phyloP scores from a whole-genome alignment of 1,140 invertebrate species.

The Saxidomus purpurata region DNA sequence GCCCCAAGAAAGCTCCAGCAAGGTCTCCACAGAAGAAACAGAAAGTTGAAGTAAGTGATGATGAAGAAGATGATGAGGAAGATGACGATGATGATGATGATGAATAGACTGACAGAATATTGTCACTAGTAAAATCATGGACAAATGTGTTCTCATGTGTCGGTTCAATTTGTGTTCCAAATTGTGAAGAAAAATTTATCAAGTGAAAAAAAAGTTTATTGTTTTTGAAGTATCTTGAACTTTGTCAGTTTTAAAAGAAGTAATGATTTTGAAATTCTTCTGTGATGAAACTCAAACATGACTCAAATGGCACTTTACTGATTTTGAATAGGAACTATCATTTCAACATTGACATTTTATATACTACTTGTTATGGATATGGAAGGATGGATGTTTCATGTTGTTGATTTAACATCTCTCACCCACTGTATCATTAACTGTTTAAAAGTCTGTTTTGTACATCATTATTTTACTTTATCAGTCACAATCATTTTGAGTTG shows the following conservation, averaged over 20 bases:
- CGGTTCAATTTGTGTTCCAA: neutral
- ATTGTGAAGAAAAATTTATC: neutral
- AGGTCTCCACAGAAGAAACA: slow-evolving; percentile 67
- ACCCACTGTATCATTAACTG: neutral
- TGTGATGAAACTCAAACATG: neutral
- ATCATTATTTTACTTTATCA: neutral
- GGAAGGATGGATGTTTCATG: neutral
- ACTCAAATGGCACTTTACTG: neutral
- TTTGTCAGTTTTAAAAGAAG: neutral
- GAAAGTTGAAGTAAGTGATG: slow-evolving; percentile 77
- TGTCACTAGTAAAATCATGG: neutral
- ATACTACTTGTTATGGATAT: neutral
- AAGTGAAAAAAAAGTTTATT: no score
- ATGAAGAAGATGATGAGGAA: slow-evolving; percentile 82
- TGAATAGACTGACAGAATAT: slow-evolving; percentile 52
- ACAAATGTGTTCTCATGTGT: slow-evolving; percentile 36
- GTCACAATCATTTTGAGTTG: neutral
- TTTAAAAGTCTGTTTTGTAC: no score
- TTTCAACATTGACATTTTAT: neutral
- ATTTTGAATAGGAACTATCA: neutral
- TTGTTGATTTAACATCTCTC: neutral
- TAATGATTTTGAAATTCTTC: neutral
- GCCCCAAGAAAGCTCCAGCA: slow-evolving; percentile 58
- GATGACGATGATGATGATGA: slow-evolving; percentile 76
- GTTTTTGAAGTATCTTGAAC: no score